Evolutionary conservation across 2,113 vertebrate species (phyloP).

Genomic region (Manacus vitellinus): DNA sequence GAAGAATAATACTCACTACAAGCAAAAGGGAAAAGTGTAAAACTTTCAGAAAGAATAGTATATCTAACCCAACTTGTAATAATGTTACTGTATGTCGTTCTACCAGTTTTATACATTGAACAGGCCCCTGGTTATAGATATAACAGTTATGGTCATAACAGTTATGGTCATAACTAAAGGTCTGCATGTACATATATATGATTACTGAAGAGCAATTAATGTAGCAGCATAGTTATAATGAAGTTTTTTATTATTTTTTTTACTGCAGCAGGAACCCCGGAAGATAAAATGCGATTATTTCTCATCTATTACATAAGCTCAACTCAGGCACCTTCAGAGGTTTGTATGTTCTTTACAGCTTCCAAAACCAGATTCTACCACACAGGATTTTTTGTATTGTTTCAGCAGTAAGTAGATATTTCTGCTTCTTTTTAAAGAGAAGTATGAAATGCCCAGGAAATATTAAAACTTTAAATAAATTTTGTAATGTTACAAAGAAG

Average conservation of each 20-base stretch:
- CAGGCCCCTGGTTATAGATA: not conserved
- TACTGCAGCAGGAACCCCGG: conserved; percentile 90
- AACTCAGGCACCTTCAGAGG: conserved; percentile 90
- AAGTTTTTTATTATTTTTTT: not conserved
- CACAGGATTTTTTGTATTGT: not conserved
- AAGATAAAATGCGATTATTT: conserved; percentile 98
- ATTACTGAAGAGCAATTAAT: not conserved
- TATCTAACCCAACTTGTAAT: not conserved
- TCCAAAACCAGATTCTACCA: not conserved
- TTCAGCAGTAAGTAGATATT: not conserved
- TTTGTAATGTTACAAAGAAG: not conserved
- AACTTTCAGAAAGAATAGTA: not conserved
- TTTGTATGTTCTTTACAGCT: conserved; percentile 73
- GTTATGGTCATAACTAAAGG: not conserved
- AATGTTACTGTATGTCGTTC: not conserved
- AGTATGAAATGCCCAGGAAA: not conserved
- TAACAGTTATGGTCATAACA: not conserved
- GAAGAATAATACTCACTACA: not conserved
- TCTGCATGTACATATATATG: not conserved
- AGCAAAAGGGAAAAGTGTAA: not conserved
- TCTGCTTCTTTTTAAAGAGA: not conserved
- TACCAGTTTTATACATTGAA: not conserved
- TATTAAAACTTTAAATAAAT: not conserved
- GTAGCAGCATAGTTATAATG: not conserved
- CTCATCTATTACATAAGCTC: conserved; percentile 95